Percentiles rank a stretch among this genome's conserved stretches.
These are phyloP conservation scores for Melanostoma scalare DNA, from an alignment of 2,888 invertebrate genomes.

Conservation along the genomic window DNA sequence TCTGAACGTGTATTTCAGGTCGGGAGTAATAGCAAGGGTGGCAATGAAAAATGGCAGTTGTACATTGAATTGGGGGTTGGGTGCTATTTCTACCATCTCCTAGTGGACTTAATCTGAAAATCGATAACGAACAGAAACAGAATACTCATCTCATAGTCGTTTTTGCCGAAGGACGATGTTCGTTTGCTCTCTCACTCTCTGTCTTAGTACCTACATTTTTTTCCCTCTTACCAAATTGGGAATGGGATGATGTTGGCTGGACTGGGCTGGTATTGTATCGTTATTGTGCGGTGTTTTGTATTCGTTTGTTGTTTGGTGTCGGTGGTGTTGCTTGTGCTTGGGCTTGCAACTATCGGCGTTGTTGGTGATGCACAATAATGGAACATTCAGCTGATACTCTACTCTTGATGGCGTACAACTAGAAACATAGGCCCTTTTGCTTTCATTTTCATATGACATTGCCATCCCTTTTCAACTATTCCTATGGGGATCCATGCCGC, in stretches of 20 bases:
- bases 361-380: conserved; percentile 49
- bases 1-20: conserved; percentile 52
- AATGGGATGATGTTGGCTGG: conserved; percentile 1
- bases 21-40: conserved; percentile 48
- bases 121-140: conserved; percentile 69
- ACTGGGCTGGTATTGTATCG: conserved; percentile 9
- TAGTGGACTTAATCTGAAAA: conserved; percentile 69
- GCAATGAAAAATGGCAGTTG: conserved; percentile 61
- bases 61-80: conserved; percentile 12
- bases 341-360: conserved; percentile 52
- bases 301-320: conserved; percentile 61
- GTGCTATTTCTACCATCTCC: conserved; percentile 31
- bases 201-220: conserved; percentile 3
- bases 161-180: conserved; percentile 41
- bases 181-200: conserved; percentile 17
- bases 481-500: conserved; percentile 57
- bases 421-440: conserved; percentile 39
- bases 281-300: conserved; percentile 55
- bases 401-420: conserved; percentile 8
- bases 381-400: conserved; percentile 41
- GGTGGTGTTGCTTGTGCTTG: conserved; percentile 52
- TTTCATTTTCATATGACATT: conserved; percentile 73
- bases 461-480: conserved; percentile 69
- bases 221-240: background rate
- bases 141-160: conserved; percentile 60